phyloP scores from a whole-genome alignment of 2,888 invertebrate species.

The Marronus borbonicus region DNA sequence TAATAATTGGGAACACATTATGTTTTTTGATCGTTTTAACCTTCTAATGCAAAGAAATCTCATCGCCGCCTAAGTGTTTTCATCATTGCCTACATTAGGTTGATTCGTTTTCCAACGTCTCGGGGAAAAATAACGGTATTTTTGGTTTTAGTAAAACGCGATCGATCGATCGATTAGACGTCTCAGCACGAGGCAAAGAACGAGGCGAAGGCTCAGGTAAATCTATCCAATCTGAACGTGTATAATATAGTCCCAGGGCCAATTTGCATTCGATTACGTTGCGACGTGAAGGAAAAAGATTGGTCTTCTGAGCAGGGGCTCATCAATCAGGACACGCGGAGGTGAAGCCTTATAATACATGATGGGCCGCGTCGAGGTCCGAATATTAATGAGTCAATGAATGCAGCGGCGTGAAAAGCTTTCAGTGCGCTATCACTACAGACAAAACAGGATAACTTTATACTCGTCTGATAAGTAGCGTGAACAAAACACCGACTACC shows the following conservation, averaged over 20 bases:
- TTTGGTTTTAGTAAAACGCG: constrained; percentile 31
- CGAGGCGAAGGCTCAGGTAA: constrained; percentile 58
- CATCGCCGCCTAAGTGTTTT: constrained; percentile 44
- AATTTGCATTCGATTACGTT: constrained; percentile 68
- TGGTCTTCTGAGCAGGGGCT: constrained; percentile 54
- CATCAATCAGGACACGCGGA: constrained; percentile 49
- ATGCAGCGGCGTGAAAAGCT: constrained; percentile 42
- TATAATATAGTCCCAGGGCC: constrained; percentile 65
- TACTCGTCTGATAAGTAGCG: constrained; percentile 10
- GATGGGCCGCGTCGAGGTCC: constrained; percentile 65
- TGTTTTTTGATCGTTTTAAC: constrained; percentile 34
- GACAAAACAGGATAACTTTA: constrained; percentile 29
- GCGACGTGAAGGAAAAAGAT: constrained; percentile 58
- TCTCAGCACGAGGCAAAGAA: constrained; percentile 37
- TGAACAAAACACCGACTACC: constrained; percentile 13
- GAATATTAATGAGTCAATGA: constrained; percentile 66
- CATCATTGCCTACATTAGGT: constrained; percentile 35
- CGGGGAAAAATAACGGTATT: constrained; percentile 42
- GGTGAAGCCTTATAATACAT: constrained; percentile 61
- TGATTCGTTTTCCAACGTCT: constrained; percentile 40
- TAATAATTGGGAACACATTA: constrained; percentile 38
- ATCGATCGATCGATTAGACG: constrained; percentile 53
- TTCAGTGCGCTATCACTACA: constrained; percentile 7
- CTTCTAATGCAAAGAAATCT: constrained; percentile 41
- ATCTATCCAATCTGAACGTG: constrained; percentile 59